Percentiles rank a stretch among this genome's conserved stretches.
Conservation (phyloP, 2,797 vertebrate genomes). For the Darevskia nairensis region DNA sequence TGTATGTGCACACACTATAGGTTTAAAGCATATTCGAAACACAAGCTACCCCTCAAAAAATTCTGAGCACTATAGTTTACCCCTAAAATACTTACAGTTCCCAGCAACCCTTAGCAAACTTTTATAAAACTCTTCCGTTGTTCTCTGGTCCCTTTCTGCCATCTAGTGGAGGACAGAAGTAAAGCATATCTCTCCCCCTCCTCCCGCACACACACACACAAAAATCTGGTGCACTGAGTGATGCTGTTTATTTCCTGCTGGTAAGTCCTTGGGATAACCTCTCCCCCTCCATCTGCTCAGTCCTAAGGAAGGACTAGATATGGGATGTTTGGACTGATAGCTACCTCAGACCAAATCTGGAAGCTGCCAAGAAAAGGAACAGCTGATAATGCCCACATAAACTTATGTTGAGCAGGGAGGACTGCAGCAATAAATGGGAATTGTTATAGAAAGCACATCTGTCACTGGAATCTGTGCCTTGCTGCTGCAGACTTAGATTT, state of each 20-base stretch:
- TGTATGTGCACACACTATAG: too few species aligned
- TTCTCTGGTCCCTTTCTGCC: slow-evolving; percentile 63
- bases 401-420: background rate
- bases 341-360: background rate
- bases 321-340: background rate
- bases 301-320: background rate
- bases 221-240: background rate
- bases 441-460: background rate
- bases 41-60: too few species aligned
- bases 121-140: background rate
- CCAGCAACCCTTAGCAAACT: background rate
- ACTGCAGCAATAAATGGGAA: background rate
- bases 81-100: too few species aligned
- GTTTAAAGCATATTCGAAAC: too few species aligned
- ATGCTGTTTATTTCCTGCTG: background rate
- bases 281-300: background rate
- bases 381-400: background rate
- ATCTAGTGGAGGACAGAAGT: slow-evolving; percentile 71
- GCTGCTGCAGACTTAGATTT: background rate
- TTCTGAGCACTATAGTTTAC: too few species aligned
- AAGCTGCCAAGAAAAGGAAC: background rate
- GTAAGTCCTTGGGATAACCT: background rate
- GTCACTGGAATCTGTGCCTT: background rate
- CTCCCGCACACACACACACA: background rate
- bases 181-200: slow-evolving; percentile 35